Evolutionary conservation across 1,140 invertebrate genomes (phyloP).

Genomic region (Aphaenogaster ashmeadi): DNA sequence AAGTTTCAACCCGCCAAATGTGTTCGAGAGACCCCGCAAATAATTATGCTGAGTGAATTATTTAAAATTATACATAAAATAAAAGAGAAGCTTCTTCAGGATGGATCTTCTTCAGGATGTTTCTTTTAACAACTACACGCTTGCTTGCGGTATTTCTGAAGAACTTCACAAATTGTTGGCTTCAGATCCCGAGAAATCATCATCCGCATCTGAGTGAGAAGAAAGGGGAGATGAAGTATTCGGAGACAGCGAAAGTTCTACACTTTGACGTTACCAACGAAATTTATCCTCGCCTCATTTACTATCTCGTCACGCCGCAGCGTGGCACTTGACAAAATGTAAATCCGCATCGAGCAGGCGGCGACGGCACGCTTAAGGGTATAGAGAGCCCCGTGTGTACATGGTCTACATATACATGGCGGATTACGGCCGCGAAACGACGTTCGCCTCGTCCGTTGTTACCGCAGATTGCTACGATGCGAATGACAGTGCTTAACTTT

Average conservation of each 20-base stretch:
- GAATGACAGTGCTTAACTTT: constrained; percentile 81
- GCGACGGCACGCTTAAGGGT: constrained; percentile 29
- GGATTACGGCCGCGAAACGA: constrained; percentile 64
- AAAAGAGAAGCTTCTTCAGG: not conserved
- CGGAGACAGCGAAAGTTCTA: constrained; percentile 34
- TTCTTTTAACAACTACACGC: not conserved
- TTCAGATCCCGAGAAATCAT: constrained; percentile 33
- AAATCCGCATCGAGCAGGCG: constrained; percentile 33
- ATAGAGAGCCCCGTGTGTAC: constrained; percentile 22
- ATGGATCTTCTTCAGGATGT: not conserved
- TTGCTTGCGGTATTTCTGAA: not conserved
- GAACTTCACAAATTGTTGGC: constrained; percentile 20
- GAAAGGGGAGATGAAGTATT: constrained; percentile 40
- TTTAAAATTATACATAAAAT: not conserved
- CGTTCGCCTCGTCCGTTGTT: constrained; percentile 63
- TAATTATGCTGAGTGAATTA: not conserved
- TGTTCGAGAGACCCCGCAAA: not conserved
- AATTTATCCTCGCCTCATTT: constrained; percentile 60
- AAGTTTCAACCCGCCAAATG: not conserved
- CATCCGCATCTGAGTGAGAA: not conserved
- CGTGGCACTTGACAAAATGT: constrained; percentile 58
- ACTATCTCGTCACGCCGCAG: constrained; percentile 46
- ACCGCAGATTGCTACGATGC: constrained; percentile 73
- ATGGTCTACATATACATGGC: constrained; percentile 37
- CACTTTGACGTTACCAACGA: constrained; percentile 39